These are phyloP conservation scores for Gonatopus flavifemur DNA, from an alignment of 1,140 invertebrate genomes.

Conservation along the genomic window DNA sequence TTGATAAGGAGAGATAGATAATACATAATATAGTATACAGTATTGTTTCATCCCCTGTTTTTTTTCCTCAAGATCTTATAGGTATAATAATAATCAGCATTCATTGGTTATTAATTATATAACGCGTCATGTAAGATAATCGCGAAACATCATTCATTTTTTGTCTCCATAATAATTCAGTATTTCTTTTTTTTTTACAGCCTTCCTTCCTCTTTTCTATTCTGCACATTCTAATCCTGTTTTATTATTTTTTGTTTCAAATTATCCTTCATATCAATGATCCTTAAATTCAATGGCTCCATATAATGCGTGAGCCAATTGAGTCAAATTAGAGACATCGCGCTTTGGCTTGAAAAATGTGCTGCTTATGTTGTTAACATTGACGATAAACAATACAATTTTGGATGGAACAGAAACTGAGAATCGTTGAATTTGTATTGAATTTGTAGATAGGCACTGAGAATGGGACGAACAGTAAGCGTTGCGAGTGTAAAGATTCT, in stretches of 20 bases:
- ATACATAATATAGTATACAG: no score
- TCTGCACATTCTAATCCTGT: slow-evolving; percentile 15
- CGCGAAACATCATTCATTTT: slow-evolving; percentile 15
- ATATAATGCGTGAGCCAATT: no score
- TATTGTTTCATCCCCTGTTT: no score
- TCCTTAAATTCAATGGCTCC: not conserved
- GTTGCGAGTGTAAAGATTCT: slow-evolving; percentile 48
- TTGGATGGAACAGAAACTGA: not conserved
- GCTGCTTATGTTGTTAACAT: slow-evolving; percentile 20
- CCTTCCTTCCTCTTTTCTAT: slow-evolving; percentile 29
- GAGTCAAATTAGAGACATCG: slow-evolving; percentile 45
- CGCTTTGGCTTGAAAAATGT: slow-evolving; percentile 42
- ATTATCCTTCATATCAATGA: not conserved
- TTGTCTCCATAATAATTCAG: slow-evolving; percentile 24
- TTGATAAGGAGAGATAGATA: no score
- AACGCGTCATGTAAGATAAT: slow-evolving; percentile 20
- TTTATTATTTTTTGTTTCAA: slow-evolving; percentile 10
- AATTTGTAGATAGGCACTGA: slow-evolving; percentile 33
- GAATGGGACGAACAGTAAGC: slow-evolving; percentile 34
- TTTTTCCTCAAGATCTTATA: no score
- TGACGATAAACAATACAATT: not conserved
- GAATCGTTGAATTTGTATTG: slow-evolving; percentile 27
- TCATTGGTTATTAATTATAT: slow-evolving; percentile 18
- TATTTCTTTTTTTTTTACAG: slow-evolving; percentile 27
- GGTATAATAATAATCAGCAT: slow-evolving; percentile 20